These are phyloP conservation scores for Xenops minutus DNA, from an alignment of 2,797 vertebrate genomes.

Conservation along the genomic window DNA sequence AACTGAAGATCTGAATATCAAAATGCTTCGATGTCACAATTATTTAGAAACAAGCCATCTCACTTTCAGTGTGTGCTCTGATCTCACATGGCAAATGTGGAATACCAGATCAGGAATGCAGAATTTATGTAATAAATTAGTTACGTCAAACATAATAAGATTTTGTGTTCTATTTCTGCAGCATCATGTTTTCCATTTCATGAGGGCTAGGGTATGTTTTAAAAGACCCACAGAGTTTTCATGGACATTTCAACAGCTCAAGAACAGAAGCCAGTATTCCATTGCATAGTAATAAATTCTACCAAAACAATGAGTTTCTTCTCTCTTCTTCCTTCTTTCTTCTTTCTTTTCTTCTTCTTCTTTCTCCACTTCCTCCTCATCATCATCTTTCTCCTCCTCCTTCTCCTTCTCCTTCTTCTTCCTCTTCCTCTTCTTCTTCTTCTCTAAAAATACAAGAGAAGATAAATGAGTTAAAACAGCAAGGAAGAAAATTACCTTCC, in stretches of 20 bases:
- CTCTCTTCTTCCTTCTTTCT: background rate
- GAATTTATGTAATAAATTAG: background rate
- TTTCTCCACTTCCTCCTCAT: too few relatives aligned
- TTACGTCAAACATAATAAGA: background rate
- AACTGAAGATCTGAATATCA: background rate
- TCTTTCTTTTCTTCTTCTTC: background rate
- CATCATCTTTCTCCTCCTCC: background rate
- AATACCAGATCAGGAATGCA: background rate
- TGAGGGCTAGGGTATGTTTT: background rate
- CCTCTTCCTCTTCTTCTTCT: background rate
- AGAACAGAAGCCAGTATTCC: background rate
- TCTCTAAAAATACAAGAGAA: background rate
- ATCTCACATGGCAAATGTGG: background rate
- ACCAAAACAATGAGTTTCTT: background rate
- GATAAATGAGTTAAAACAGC: background rate
- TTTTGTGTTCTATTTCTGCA: background rate
- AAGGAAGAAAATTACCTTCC: background rate
- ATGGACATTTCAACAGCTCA: background rate
- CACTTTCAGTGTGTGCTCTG: background rate
- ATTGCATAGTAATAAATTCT: background rate
- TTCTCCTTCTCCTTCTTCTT: background rate
- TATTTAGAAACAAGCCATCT: constrained; percentile 1
- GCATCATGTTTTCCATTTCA: background rate
- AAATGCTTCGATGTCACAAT: background rate
- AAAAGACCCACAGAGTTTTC: background rate